Conservation (phyloP, 2,888 invertebrate genomes). For the Gonocerus acuteangulatus region DNA sequence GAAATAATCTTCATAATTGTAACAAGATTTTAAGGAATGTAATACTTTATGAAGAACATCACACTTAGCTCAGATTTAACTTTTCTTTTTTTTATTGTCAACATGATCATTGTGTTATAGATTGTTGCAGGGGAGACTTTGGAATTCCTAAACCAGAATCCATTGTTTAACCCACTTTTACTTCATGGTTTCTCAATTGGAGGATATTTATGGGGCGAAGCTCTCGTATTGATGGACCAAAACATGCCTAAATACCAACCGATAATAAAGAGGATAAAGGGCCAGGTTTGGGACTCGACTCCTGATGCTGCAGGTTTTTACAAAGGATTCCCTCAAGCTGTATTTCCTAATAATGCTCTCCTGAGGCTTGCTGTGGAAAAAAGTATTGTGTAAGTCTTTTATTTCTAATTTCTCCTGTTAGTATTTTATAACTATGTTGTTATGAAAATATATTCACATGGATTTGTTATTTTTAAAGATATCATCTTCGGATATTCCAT, state of each 20-base stretch:
- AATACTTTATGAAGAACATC: too few species aligned
- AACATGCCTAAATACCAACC: slow-evolving; percentile 39
- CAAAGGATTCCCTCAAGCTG: slow-evolving; percentile 58
- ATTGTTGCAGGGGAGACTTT: slow-evolving; percentile 42
- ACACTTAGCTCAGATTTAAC: background rate
- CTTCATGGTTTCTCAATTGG: slow-evolving; percentile 48
- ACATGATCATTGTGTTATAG: too few species aligned
- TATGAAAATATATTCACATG: background rate
- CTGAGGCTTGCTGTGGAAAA: slow-evolving; percentile 59
- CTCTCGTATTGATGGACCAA: slow-evolving; percentile 39
- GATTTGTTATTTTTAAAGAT: slow-evolving; percentile 52
- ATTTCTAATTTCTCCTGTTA: background rate
- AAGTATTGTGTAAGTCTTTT: slow-evolving; percentile 55
- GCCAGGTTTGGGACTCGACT: slow-evolving; percentile 37
- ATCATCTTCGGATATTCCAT: slow-evolving; percentile 75
- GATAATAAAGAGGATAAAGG: slow-evolving; percentile 34
- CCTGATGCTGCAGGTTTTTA: slow-evolving; percentile 65
- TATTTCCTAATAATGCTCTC: slow-evolving; percentile 62
- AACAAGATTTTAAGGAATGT: too few species aligned
- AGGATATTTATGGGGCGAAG: slow-evolving; percentile 46
- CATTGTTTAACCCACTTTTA: slow-evolving; percentile 42
- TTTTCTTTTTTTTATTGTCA: background rate
- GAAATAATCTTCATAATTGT: too few species aligned
- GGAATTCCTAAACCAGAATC: slow-evolving; percentile 41
- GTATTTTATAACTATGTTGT: background rate